Conservation (phyloP, 2,113 vertebrate species). For the Emydura subglobosa region DNA sequence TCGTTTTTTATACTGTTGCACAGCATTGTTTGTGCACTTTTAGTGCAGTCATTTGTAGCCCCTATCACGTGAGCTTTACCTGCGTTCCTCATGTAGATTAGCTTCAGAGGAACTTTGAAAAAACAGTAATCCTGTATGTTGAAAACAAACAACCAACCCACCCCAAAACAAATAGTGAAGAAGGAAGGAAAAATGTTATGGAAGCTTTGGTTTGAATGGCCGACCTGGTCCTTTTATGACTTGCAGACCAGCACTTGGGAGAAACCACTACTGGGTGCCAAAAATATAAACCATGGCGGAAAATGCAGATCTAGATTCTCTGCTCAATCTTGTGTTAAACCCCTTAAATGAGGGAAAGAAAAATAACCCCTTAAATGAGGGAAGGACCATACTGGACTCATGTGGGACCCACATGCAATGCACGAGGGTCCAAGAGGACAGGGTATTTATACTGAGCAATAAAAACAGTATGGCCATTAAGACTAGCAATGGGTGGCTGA, state of each 20-base stretch:
- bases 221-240: not conserved
- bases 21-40: not conserved
- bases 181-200: not conserved
- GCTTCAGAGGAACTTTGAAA: not conserved
- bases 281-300: not conserved
- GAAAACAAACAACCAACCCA: not conserved
- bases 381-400: not conserved
- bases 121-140: not conserved
- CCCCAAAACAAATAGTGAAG: not conserved
- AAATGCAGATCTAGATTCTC: not conserved
- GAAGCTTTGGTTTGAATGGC: not conserved
- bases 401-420: not conserved
- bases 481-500: not conserved
- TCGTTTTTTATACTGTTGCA: not conserved
- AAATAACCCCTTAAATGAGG: not conserved
- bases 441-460: rapidly evolving
- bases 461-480: not conserved
- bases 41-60: not conserved
- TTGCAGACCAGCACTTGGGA: not conserved
- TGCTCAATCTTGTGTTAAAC: not conserved
- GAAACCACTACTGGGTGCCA: not conserved
- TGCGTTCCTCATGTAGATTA: not conserved
- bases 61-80: not conserved
- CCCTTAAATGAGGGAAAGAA: not conserved
- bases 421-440: not conserved